A percentile compares a stretch with the other conserved stretches of the same genome.
These are phyloP conservation scores for Myotis vivesi DNA, from an alignment of 2,797 vertebrate species.

Conservation along the genomic window DNA sequence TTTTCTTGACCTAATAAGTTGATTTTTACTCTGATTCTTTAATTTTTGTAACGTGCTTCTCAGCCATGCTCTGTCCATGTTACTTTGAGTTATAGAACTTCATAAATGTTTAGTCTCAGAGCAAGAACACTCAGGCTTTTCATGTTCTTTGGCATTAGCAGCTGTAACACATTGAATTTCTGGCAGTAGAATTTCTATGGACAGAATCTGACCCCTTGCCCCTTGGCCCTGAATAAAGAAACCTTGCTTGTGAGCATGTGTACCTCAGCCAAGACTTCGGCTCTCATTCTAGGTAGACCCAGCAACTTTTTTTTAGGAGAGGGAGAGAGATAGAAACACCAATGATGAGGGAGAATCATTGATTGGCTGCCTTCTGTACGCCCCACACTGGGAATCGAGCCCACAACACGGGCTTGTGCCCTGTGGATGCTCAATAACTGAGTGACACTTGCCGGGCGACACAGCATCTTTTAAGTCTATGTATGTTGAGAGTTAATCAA, in stretches of 20 bases:
- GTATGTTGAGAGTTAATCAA: not conserved
- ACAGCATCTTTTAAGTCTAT: not conserved
- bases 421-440: no score
- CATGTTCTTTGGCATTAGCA: slow-evolving; percentile 47
- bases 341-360: no score
- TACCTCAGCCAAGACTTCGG: not conserved
- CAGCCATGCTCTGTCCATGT: slow-evolving; percentile 54
- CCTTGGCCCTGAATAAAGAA: not conserved
- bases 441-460: not conserved
- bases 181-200: slow-evolving; percentile 34
- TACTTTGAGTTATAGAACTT: slow-evolving; percentile 44
- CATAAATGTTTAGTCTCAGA: slow-evolving; percentile 57
- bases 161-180: slow-evolving; percentile 41
- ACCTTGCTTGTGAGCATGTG: not conserved
- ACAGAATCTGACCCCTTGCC: slow-evolving; percentile 19
- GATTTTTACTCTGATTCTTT: slow-evolving; percentile 12
- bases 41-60: not conserved
- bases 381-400: no score
- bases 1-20: slow-evolving; percentile 7
- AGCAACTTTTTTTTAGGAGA: not conserved
- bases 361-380: no score
- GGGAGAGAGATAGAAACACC: no score
- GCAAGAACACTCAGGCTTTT: slow-evolving; percentile 71
- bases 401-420: no score
- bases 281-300: not conserved